These are phyloP conservation scores for Myotis lucifugus DNA, from an alignment of 2,113 vertebrate species.

Conservation along the genomic window DNA sequence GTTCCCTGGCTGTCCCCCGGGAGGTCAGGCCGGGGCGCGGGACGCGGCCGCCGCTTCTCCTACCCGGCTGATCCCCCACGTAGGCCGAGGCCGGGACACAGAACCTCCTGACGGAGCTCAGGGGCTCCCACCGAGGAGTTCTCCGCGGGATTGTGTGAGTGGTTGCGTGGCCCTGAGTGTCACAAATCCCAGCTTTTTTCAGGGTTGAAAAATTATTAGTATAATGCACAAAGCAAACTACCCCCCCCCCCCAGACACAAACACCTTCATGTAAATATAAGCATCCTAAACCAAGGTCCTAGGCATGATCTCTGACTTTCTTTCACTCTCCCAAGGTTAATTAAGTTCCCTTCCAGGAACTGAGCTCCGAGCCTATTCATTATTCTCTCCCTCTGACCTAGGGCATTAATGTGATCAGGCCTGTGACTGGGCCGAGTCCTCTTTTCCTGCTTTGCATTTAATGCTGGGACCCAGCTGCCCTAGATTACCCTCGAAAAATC, in stretches of 20 bases:
- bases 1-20: neutral
- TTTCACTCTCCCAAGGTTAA: conserved; percentile 67
- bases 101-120: neutral
- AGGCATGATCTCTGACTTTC: conserved; percentile 65
- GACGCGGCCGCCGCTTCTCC: neutral
- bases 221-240: neutral
- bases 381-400: conserved; percentile 73
- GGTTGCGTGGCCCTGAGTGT: neutral
- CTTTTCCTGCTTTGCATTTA: conserved; percentile 70
- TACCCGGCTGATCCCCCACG: neutral
- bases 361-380: conserved; percentile 68
- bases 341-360: conserved; percentile 70
- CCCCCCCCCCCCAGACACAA: neutral
- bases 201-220: neutral
- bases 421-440: conserved; percentile 62
- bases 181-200: neutral
- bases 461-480: conserved; percentile 53
- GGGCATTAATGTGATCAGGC: conserved; percentile 73
- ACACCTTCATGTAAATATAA: neutral
- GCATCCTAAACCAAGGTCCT: neutral
- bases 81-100: neutral
- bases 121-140: neutral
- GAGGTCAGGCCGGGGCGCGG: neutral
- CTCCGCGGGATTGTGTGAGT: neutral
- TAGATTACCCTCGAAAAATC: conserved; percentile 62